phyloP scores from a whole-genome alignment of 2,888 invertebrate genomes.

The Augochlorella aurata region DNA sequence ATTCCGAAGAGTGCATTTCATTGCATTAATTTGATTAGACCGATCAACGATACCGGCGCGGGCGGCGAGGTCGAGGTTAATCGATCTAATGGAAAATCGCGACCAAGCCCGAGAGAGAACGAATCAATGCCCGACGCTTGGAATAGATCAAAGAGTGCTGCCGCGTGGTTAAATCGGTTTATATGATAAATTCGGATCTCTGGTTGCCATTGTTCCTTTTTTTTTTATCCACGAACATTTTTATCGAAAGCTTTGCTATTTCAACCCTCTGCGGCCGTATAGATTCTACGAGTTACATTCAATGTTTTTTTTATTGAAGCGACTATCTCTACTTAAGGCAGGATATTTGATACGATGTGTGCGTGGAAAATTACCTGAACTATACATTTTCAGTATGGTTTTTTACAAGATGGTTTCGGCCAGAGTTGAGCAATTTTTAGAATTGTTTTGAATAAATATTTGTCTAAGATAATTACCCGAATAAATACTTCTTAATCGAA shows the following conservation, averaged over 20 bases:
- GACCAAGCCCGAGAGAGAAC: slow-evolving; percentile 2
- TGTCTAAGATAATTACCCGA: too few species aligned
- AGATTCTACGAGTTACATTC: neutral
- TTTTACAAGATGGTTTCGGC: too few species aligned
- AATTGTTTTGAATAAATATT: too few species aligned
- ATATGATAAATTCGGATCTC: slow-evolving; percentile 32
- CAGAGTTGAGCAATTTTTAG: too few species aligned
- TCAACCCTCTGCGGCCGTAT: neutral
- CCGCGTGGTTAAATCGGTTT: slow-evolving; percentile 31
- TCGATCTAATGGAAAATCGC: slow-evolving; percentile 48
- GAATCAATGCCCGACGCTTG: slow-evolving; percentile 3
- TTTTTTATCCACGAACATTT: neutral
- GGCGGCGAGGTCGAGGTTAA: slow-evolving; percentile 33
- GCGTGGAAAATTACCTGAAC: neutral
- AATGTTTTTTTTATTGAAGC: neutral
- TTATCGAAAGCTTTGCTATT: neutral
- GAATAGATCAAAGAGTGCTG: slow-evolving; percentile 33
- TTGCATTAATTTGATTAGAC: slow-evolving; percentile 53
- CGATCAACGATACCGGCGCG: slow-evolving; percentile 15
- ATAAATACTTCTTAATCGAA: too few species aligned
- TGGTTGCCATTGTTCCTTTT: neutral
- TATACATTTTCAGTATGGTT: too few species aligned
- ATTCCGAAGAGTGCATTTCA: slow-evolving; percentile 79
- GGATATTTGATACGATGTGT: neutral
- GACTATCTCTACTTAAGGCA: neutral